Conservation (phyloP, 2,113 vertebrate genomes). For the Sturnira hondurensis region DNA sequence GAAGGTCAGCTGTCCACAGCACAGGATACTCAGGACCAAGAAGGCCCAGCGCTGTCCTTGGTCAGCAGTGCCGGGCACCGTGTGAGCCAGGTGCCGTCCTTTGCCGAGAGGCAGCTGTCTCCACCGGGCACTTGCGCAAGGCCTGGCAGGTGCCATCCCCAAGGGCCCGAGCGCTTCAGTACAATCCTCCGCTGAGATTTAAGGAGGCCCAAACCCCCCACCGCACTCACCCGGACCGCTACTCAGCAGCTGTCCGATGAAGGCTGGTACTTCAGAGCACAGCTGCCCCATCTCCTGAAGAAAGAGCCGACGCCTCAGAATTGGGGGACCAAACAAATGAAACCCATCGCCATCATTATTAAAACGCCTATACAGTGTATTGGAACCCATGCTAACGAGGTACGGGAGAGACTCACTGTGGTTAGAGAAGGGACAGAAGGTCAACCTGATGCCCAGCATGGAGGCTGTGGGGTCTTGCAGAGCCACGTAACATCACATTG, state of each 20-base stretch:
- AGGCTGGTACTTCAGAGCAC: not conserved
- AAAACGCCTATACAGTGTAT: not conserved
- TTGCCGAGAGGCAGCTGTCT: not conserved
- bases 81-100: not conserved
- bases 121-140: not conserved
- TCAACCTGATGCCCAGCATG: not conserved
- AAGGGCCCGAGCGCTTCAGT: not conserved
- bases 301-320: not conserved
- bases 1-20: not conserved
- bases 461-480: not conserved
- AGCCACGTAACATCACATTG: not conserved
- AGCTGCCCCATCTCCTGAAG: not conserved
- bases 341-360: not conserved
- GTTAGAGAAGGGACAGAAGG: not conserved
- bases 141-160: not conserved
- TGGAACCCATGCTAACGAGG: not conserved
- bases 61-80: no score
- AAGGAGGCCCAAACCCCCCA: not conserved
- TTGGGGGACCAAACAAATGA: not conserved
- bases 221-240: not conserved
- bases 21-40: not conserved
- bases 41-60: not conserved
- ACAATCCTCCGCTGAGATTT: not conserved
- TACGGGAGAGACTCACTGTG: not conserved
- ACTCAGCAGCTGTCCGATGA: not conserved